Evolutionary conservation across 2,797 vertebrate species (phyloP).

Genomic region (Odontamblyopus rebecca): DNA sequence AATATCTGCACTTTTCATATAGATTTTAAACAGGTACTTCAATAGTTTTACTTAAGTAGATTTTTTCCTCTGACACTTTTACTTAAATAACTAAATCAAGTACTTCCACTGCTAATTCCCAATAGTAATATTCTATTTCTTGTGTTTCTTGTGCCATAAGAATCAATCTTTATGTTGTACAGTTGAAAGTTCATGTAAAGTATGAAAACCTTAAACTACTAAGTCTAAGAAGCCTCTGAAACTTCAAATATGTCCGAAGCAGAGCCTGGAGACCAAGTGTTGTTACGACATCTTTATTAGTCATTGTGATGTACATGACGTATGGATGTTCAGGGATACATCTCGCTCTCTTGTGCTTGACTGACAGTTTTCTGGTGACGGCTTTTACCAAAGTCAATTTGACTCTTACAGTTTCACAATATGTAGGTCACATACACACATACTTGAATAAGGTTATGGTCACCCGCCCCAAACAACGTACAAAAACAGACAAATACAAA

Average conservation of each 20-base stretch:
- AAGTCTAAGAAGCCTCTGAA: not conserved
- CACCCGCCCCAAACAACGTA: slow-evolving; percentile 67
- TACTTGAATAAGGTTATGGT: slow-evolving; percentile 72
- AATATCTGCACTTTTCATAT: too few species aligned
- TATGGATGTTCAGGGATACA: slow-evolving; percentile 75
- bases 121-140: too few species aligned
- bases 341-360: slow-evolving; percentile 64
- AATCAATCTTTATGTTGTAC: too few species aligned
- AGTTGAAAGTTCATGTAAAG: not conserved
- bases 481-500: slow-evolving; percentile 71
- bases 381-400: slow-evolving; percentile 71
- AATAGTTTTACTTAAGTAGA: too few species aligned
- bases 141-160: too few species aligned
- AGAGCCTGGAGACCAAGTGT: slow-evolving; percentile 36
- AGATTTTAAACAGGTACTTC: too few species aligned
- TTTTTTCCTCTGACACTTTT: too few species aligned
- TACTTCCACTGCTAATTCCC: too few species aligned
- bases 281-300: slow-evolving; percentile 77
- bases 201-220: not conserved
- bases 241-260: not conserved
- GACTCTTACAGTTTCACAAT: slow-evolving; percentile 78
- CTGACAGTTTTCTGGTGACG: slow-evolving; percentile 67
- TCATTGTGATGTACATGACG: slow-evolving; percentile 80
- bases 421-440: slow-evolving; percentile 79
- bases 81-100: too few species aligned